Evolutionary conservation across 2,888 invertebrate genomes (phyloP).

Genomic region (Dendrolimus houi): DNA sequence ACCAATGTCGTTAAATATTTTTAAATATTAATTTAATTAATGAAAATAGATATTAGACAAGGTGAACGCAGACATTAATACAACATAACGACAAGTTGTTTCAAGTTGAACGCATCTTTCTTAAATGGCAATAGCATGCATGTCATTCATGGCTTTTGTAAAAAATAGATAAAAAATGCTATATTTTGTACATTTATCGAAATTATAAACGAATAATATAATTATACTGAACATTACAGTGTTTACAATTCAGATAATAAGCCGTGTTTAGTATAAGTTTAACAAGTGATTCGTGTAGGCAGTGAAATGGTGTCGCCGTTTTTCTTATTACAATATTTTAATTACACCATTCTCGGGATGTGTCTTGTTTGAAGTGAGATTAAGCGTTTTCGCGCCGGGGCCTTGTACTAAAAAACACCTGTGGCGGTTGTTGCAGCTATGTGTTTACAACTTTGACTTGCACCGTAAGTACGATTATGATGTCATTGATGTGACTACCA

Average conservation of each 20-base stretch:
- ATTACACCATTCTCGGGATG: conserved; percentile 28
- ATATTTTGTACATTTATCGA: conserved; percentile 18
- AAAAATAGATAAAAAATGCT: conserved; percentile 43
- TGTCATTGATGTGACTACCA: conserved; percentile 66
- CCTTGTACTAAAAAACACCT: conserved; percentile 30
- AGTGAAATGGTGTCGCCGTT: conserved; percentile 58
- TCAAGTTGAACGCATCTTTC: conserved; percentile 51
- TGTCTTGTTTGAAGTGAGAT: conserved; percentile 27
- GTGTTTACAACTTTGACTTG: conserved; percentile 71
- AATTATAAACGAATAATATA: conserved; percentile 15
- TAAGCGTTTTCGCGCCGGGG: conserved; percentile 17
- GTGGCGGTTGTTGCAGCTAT: conserved; percentile 50
- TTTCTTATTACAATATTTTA: conserved; percentile 40
- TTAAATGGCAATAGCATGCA: conserved; percentile 66
- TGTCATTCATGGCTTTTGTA: conserved; percentile 61
- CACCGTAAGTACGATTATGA: conserved; percentile 63
- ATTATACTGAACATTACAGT: conserved; percentile 9
- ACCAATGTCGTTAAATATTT: no score
- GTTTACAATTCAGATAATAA: neutral
- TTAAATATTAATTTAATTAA: no score
- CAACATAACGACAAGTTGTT: conserved; percentile 21
- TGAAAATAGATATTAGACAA: no score
- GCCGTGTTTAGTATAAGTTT: neutral
- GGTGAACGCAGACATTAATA: conserved; percentile 37
- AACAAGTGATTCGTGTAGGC: conserved; percentile 50